Conservation (phyloP, 2,113 vertebrate species). For the Porphyrio hochstetteri region DNA sequence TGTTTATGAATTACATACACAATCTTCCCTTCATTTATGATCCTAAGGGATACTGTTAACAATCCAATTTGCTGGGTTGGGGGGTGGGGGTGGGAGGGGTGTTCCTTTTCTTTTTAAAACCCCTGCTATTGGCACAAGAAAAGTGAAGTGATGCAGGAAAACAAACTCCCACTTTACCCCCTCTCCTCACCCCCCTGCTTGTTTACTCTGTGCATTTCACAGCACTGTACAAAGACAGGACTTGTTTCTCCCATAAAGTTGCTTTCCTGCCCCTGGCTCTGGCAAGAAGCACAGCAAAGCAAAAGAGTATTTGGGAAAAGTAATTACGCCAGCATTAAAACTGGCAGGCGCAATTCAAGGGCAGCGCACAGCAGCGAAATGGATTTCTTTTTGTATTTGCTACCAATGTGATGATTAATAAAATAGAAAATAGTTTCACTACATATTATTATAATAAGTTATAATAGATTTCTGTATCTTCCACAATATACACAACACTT, state of each 20-base stretch:
- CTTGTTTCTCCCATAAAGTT: background rate
- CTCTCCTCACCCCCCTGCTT: background rate
- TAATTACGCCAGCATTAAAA: slow-evolving; percentile 13
- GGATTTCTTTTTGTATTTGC: background rate
- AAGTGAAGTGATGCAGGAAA: slow-evolving; percentile 27
- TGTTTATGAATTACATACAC: slow-evolving; percentile 58
- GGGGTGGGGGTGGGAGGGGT: no score
- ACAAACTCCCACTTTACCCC: slow-evolving; percentile 20
- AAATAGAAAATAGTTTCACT: background rate
- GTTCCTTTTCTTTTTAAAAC: background rate
- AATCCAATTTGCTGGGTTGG: background rate
- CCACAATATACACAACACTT: background rate
- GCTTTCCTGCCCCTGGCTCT: background rate
- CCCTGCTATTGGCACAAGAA: background rate
- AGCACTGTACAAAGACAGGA: background rate
- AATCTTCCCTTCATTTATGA: slow-evolving; percentile 42
- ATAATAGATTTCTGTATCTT: background rate
- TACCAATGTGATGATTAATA: background rate
- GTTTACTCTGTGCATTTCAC: slow-evolving; percentile 31
- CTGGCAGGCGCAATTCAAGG: background rate
- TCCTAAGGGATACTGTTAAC: slow-evolving; percentile 32
- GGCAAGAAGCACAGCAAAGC: background rate
- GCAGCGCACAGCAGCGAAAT: background rate
- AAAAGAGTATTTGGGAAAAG: background rate
- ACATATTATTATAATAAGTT: background rate